phyloP scores from a whole-genome alignment of 2,888 invertebrate species.

The Drosophila fulvimacula region DNA sequence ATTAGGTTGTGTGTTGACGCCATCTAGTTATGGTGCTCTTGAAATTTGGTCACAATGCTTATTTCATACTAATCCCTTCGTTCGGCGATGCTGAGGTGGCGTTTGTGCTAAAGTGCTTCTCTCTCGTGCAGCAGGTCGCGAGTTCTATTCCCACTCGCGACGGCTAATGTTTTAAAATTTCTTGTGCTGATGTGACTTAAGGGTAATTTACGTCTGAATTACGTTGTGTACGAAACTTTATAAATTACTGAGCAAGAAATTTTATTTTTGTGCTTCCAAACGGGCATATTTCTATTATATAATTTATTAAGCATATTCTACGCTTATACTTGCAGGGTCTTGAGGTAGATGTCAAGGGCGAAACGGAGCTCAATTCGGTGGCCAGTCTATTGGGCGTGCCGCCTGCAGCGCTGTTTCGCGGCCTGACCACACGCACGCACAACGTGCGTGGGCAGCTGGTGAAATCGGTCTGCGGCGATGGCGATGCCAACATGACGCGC shows the following conservation, averaged over 20 bases:
- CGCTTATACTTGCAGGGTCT: conserved; percentile 85
- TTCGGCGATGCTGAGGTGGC: conserved; percentile 16
- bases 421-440: conserved; percentile 92
- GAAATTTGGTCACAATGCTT: rapidly evolving
- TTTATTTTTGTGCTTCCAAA: conserved; percentile 6
- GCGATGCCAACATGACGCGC: conserved; percentile 94
- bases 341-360: conserved; percentile 92
- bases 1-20: neutral
- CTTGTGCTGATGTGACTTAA: conserved; percentile 80
- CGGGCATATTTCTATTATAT: no score
- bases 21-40: conserved; percentile 17
- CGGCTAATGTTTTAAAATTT: conserved; percentile 39
- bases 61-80: rapidly evolving
- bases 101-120: conserved; percentile 13
- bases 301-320: no score
- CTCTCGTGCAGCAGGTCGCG: neutral
- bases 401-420: conserved; percentile 86
- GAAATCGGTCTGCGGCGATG: conserved; percentile 92
- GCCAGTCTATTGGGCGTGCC: conserved; percentile 91
- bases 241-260: conserved; percentile 78
- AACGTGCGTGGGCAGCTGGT: conserved; percentile 92
- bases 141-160: conserved; percentile 33
- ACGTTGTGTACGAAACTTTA: conserved; percentile 65
- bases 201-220: conserved; percentile 85
- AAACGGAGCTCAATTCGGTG: conserved; percentile 93